A percentile compares a stretch with the other conserved stretches of the same genome.
Conservation (phyloP, 2,888 invertebrate species). For the Ormyrus labotus region DNA sequence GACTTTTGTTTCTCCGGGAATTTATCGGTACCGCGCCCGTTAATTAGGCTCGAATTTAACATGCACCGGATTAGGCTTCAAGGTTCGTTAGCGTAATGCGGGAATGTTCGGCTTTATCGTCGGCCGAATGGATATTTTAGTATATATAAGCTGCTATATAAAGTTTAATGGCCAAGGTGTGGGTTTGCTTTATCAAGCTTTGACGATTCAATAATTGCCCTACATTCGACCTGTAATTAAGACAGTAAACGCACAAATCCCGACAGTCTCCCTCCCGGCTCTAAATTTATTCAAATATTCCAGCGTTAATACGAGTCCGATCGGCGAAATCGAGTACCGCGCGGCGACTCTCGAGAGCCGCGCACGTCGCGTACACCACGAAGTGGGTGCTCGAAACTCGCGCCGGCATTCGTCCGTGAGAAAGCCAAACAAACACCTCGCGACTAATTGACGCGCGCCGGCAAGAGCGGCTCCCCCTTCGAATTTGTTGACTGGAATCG, state of each 20-base stretch:
- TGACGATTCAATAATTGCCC: no score
- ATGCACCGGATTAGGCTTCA: background rate
- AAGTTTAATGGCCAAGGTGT: no score
- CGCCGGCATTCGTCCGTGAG: constrained; percentile 67
- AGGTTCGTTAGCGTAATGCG: constrained; percentile 1
- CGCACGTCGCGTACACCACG: background rate
- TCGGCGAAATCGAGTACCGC: background rate
- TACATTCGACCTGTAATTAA: no score
- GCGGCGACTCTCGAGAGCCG: background rate
- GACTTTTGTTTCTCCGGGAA: constrained; percentile 27
- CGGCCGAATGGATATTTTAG: background rate
- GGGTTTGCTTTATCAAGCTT: no score
- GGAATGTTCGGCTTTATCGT: background rate
- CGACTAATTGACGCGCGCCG: constrained; percentile 37
- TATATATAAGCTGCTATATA: background rate
- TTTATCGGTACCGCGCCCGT: no score
- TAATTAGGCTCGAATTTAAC: no score
- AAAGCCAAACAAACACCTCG: constrained; percentile 74
- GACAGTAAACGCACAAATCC: no score
- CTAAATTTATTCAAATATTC: no score
- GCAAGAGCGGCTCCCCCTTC: constrained; percentile 5
- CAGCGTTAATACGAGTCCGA: no score
- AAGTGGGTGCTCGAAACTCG: constrained; percentile 59
- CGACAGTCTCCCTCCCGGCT: no score
- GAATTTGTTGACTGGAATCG: background rate